Percentiles rank a stretch among this genome's conserved stretches.
Conservation (phyloP, 1,140 invertebrate species). For the Diplogasteroides magnus region DNA sequence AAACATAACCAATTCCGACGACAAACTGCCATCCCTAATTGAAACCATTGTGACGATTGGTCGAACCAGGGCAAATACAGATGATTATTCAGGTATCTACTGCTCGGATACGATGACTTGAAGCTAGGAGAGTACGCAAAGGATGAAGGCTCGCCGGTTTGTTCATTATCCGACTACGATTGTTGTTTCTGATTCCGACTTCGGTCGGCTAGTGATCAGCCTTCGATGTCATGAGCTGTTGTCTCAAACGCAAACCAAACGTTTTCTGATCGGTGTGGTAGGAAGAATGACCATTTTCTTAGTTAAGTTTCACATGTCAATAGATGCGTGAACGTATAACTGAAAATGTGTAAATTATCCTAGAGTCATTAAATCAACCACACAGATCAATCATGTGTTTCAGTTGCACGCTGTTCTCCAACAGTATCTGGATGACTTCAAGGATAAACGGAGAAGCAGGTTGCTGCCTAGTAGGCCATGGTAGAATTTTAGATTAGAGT, state of each 20-base stretch:
- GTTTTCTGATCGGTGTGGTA: too few species aligned
- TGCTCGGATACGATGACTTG: not conserved
- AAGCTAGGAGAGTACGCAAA: not conserved
- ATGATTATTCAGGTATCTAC: too few species aligned
- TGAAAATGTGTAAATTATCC: constrained; percentile 1
- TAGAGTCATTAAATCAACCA: not conserved
- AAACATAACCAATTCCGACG: too few species aligned
- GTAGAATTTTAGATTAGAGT: not conserved
- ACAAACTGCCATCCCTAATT: too few species aligned
- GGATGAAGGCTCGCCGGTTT: not conserved
- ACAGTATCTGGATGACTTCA: not conserved
- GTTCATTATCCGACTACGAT: not conserved
- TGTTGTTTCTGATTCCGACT: too few species aligned
- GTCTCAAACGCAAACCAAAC: too few species aligned
- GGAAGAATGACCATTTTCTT: too few species aligned
- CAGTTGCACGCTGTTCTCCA: not conserved
- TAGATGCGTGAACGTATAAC: constrained; percentile 26
- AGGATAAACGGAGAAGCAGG: not conserved
- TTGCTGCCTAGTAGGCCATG: not conserved
- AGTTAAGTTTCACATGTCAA: too few species aligned
- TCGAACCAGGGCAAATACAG: too few species aligned
- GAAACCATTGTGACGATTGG: too few species aligned
- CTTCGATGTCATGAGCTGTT: too few species aligned
- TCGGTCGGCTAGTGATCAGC: too few species aligned
- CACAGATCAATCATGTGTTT: not conserved